Base-by-base conservation (phyloP, 2,113 vertebrate species). In the Sebastes schlegelii region DNA sequence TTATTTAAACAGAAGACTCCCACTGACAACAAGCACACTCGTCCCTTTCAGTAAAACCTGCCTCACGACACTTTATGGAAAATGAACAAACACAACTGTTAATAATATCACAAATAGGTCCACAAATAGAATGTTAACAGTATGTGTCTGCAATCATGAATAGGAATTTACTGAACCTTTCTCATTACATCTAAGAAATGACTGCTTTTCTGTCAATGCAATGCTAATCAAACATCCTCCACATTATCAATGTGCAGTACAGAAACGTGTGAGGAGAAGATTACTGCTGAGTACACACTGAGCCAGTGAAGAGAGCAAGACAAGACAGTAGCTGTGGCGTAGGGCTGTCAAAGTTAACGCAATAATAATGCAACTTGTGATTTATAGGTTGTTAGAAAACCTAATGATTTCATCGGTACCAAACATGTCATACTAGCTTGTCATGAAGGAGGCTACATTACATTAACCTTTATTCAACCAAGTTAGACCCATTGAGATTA, bases 1-100 rank as follows among this genome's bases (percentile, higher is more conserved):
- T 69, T 76, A 70, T 64, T 90, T 83, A 79, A 67, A 61, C 23
- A 48, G 40, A 43, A 51, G 19, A 21, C 46, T 78, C 60, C 14
- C 8, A 4, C 17, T 63, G 78, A 82, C 34, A 76, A 21, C 40
- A 21, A 13, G 26, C 74, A 49, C 16, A 43, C 2, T 6, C 43
- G 43, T 71, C 14, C n/a, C 57, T 80, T 43, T 68, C 46, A 57
- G 49, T 45, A 34, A 65, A 73, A 21, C 6, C 64, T 52, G 52
- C 82, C 62, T 8, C 0, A 0, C 26, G 67, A 34, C 70, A 13
- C 45, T 48, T 70, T 16, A 26, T 73, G 43, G 14, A 67, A 60
- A 61, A 57, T 55, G 26, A 26, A 26, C n/a, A 58, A 58, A 49
- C 0, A 34, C 5, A 10, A 40, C 7, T 14, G 10, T 40, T 19